A percentile compares a stretch with the other conserved stretches of the same genome.
These are phyloP conservation scores for Bedellia somnulentella DNA, from an alignment of 2,888 invertebrate species.

Conservation along the genomic window DNA sequence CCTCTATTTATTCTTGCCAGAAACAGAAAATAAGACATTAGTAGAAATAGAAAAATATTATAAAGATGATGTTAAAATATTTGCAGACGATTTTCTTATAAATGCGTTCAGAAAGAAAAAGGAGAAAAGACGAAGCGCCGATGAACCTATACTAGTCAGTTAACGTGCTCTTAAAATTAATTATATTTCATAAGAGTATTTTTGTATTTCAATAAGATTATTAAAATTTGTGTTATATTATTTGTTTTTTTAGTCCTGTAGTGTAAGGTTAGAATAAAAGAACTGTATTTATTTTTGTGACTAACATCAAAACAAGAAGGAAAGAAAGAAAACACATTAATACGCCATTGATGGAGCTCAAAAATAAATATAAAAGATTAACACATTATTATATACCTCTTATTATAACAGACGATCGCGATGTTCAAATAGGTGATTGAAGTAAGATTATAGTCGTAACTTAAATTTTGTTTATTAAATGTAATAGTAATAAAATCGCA, in stretches of 20 bases:
- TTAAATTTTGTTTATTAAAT: too few relatives aligned
- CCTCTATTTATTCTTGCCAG: constrained; percentile 54
- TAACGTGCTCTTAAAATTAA: constrained; percentile 6
- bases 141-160: constrained; percentile 39
- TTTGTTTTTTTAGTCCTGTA: background rate
- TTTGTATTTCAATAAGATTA: background rate
- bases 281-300: background rate
- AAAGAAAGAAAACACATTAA: background rate
- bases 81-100: constrained; percentile 43
- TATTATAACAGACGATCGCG: background rate
- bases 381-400: background rate
- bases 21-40: constrained; percentile 54
- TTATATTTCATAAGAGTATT: background rate
- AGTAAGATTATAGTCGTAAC: too few relatives aligned
- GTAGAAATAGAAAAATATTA: constrained; percentile 55
- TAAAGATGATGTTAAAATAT: constrained; percentile 33
- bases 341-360: background rate
- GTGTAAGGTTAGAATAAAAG: background rate
- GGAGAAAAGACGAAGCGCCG: constrained; percentile 18
- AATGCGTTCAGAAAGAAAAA: constrained; percentile 35
- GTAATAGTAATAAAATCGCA: too few relatives aligned
- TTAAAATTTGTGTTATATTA: background rate
- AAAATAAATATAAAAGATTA: background rate
- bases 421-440: too few relatives aligned
- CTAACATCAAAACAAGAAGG: background rate